Conservation (phyloP, 2,797 vertebrate genomes). For the Thalassophryne amazonica region DNA sequence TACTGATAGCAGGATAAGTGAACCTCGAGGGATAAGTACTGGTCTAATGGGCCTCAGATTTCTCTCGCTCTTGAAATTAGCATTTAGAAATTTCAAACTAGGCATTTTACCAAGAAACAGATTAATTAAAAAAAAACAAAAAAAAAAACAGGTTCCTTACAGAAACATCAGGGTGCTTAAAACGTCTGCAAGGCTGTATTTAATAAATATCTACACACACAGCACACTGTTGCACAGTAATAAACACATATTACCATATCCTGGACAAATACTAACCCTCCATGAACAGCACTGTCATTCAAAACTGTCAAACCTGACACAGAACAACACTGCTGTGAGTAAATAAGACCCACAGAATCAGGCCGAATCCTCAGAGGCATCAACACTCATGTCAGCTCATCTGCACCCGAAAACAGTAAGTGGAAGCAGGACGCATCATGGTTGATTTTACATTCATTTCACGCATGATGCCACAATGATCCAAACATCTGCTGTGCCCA, state of each 20-base stretch:
- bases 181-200: too few relatives aligned
- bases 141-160: too few relatives aligned
- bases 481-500: conserved; percentile 67
- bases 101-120: too few relatives aligned
- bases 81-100: too few relatives aligned
- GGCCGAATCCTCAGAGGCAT: conserved; percentile 25
- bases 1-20: too few relatives aligned
- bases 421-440: conserved; percentile 50
- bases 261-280: conserved; percentile 20
- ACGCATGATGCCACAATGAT: conserved; percentile 65
- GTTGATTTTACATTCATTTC: conserved; percentile 72
- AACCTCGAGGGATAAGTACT: too few relatives aligned
- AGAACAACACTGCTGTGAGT: conserved; percentile 3
- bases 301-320: conserved; percentile 26
- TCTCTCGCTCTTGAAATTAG: too few relatives aligned
- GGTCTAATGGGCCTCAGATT: too few relatives aligned
- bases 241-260: too few relatives aligned
- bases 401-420: conserved; percentile 58
- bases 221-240: conserved; percentile 21
- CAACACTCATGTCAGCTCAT: conserved; percentile 51
- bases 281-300: conserved; percentile 13
- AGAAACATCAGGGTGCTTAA: too few relatives aligned
- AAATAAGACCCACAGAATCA: conserved; percentile 17
- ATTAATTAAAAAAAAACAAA: too few relatives aligned
- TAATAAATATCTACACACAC: too few relatives aligned